Conservation (phyloP, 2,113 vertebrate species). For the Rhea pennata region DNA sequence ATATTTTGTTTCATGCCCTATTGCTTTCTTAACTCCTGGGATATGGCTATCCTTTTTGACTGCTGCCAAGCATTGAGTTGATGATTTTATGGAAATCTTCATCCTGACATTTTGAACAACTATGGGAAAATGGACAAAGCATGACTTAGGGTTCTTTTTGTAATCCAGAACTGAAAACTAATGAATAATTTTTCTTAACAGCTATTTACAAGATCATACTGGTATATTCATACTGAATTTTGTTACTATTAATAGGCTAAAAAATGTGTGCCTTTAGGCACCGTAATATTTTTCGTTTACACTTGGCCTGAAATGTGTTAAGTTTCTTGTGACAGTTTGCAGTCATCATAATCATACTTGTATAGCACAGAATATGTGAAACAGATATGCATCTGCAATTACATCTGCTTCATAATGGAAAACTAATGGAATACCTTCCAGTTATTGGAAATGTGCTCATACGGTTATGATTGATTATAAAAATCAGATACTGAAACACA, state of each 20-base stretch:
- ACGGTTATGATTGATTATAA: not conserved
- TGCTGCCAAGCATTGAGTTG: not conserved
- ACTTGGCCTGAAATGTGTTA: not conserved
- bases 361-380: not conserved
- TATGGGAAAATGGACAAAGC: not conserved
- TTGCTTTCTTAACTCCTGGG: not conserved
- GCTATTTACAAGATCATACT: not conserved
- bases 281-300: not conserved
- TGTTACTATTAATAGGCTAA: not conserved
- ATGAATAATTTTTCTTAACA: not conserved
- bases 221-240: not conserved
- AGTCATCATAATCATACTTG: not conserved
- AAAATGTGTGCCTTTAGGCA: not conserved
- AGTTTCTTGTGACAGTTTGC: not conserved
- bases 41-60: not conserved
- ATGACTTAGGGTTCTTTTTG: not conserved
- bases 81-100: not conserved
- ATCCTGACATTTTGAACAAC: not conserved
- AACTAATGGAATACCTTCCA: not conserved
- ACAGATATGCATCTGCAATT: not conserved
- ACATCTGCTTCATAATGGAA: not conserved
- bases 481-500: not conserved
- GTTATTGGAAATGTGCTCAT: not conserved
- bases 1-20: not conserved
- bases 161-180: not conserved